phyloP scores from a whole-genome alignment of 2,797 vertebrate genomes.

The Neoniphon sammara region DNA sequence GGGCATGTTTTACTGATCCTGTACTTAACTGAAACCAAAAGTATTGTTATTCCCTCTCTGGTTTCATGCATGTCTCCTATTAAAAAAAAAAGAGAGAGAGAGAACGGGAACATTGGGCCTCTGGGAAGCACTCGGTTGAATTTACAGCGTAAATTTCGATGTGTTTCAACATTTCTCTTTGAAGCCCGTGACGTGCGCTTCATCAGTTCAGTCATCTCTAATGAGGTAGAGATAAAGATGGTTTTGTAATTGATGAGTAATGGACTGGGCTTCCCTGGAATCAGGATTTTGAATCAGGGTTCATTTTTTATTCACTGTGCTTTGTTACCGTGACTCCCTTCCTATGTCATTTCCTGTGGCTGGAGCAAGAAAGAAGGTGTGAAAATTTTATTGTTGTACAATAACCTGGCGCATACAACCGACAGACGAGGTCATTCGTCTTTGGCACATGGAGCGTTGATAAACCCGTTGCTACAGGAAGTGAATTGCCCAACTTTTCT shows the following conservation, averaged over 20 bases:
- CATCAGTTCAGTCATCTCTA: conserved; percentile 22
- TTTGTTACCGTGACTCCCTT: conserved; percentile 19
- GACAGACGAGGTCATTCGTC: conserved; percentile 55
- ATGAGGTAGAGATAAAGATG: conserved; percentile 6
- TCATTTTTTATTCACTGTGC: conserved; percentile 28
- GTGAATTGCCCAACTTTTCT: conserved; percentile 63
- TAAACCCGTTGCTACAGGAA: conserved; percentile 59
- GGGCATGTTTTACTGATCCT: conserved; percentile 67
- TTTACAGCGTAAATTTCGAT: conserved; percentile 13
- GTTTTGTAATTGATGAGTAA: conserved; percentile 3
- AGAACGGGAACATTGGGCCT: conserved; percentile 8
- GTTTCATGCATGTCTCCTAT: conserved; percentile 55
- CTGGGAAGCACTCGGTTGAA: conserved; percentile 13
- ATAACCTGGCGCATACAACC: conserved; percentile 36
- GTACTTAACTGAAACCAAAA: conserved; percentile 76
- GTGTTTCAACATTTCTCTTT: conserved; percentile 20
- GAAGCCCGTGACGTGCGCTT: conserved; percentile 13
- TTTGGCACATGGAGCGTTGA: conserved; percentile 23
- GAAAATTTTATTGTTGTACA: conserved; percentile 30
- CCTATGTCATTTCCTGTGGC: conserved; percentile 50
- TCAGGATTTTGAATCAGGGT: conserved; percentile 19
- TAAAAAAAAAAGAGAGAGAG: conserved; percentile 31
- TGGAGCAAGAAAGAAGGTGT: conserved; percentile 16
- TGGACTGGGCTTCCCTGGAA: no score
- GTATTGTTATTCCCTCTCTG: conserved; percentile 77